Evolutionary conservation across 1,140 invertebrate species (phyloP), one percentile per base, ranked within the genome.

Genomic region (Odontomachus brunneus): DNA sequence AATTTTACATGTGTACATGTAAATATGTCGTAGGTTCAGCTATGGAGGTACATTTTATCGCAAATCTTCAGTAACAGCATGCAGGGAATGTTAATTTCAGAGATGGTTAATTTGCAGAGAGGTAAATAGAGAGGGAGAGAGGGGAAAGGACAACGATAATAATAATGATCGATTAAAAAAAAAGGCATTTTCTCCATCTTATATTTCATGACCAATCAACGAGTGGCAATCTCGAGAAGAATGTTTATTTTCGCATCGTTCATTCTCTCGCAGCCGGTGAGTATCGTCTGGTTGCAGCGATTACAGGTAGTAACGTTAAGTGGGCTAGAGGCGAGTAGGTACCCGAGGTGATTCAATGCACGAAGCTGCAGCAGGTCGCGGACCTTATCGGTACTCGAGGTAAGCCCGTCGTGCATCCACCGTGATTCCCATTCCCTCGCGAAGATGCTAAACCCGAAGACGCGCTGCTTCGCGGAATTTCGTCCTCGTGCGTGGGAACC

Each of bases 321-420:
- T 76, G 85, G 72, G 80, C 71, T 85, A 66, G 29, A 72, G 80
- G 55, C 74, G 63, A 83, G 83, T 84, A 84, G 69, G 38, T 72
- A 73, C 14, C 57, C n/a, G 48, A 81, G 49, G 29, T 59, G 83
- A 82, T 82, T 60, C 74, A 82, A 87, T 84, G 72, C 82, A 76
- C 82, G 82, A 71, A 74, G 85, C 51, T 80, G 67, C 85, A 48
- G 29, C 86, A 22, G 85, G 85, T 87, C 85, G 82, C 63, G 65
- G 82, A 87, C 82, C 86, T 84, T 87, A 88, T 84, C 85, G 82
- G 24, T 38, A 71, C 29, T 63, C 63, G 51, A 62, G 38, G 44
- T 76, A 66, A 80, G 33, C 66, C 67, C 63, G 73, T 84, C 82
- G 57, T 72, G 73, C 73, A 65, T 78, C 84, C 55, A 26, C 67